Base-by-base conservation (phyloP, 37 sponge, comb jelly and placozoan species). In the Mnemiopsis leidyi region DNA sequence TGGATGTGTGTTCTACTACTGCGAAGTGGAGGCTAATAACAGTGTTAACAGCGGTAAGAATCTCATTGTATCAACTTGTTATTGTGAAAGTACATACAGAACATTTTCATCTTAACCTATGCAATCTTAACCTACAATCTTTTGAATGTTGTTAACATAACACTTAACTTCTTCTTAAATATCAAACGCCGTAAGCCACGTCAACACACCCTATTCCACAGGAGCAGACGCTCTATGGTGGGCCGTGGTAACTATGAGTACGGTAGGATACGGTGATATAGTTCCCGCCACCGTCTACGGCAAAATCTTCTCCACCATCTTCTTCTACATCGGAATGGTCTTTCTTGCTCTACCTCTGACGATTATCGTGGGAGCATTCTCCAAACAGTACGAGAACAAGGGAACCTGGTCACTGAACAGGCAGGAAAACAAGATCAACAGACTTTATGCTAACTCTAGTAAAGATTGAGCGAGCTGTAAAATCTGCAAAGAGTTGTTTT, bases 321-420 rank as follows among this genome's bases (percentile, higher is more conserved):
- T 71, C 75, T 71, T 71, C 75, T 71, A 71, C 75, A 71, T 71
- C 75, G 25, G 30, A 5, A 71, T 71, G 75, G 75, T 71, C 2
- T 71, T 71, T 25, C 75, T 71, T 7, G 75, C 75, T 71, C 75
- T 71, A 18, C 75, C 75, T 25, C 75, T 71, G 30, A 71, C 75
- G 3, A 71, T 71, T 18, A 71, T 71, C 5, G 75, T 71, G 30
- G 75, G 75, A 23, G 75, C 75, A 3, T 71, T 71, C n/a, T 23
- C 75, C 75, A 71, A 71, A 18, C 75, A 71, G 30, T 71, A 71
- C 75, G 75, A 71, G 75, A 71, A 71, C 20, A 71, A 25, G 75
- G 30, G 30, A 2, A 71, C 75, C 30, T 48, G 61, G 61, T 48
- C 61, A 48, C 61, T 48, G 5, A 48, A 48, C 13, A 48, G 61